Base-by-base conservation (phyloP, 2,113 vertebrate genomes). In the Muscicapa adusta region DNA sequence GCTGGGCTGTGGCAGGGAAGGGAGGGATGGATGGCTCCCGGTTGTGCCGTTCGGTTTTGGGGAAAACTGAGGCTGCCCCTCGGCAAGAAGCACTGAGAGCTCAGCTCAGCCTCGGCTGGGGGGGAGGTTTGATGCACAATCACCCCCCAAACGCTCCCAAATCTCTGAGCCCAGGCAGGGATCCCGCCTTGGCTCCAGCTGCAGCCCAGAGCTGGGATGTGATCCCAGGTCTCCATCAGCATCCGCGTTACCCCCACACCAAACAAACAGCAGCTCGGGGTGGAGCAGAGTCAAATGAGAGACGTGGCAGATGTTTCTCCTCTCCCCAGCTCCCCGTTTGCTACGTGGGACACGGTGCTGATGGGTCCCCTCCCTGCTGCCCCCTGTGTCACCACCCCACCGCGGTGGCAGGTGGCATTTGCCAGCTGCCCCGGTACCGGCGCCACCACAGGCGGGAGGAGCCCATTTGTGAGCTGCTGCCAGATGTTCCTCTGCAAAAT, bases 401-500 rank as follows among this genome's bases (percentile, higher is more conserved):
- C 0, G 2, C 0, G 19, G 48, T 71, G 86, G 17, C 86, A 71
- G 83, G 86, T 82, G 93, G 57, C 88, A 48, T 63, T 71, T 82
- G 63, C 85, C 82, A 79, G 80, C 92, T 76, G 72, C 68, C 92
- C 80, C 1, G 8, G 78, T 36, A 4, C 36, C 13, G 18, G 65
- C 0, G 0, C 31, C 22, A 0, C 1, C 1, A 2, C 58, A 18
- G 82, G 85, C 38, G 12, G 71, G 67, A 81, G 16, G 0, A 18
- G 40, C 67, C 88, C 34, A 0, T 38, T 33, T 1, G 6, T 76
- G 17, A 58, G 63, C 79, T 62, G 79, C 72, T 3, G 70, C 91
- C 96, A 96, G 96, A 91, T 91, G 89, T 92, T 95, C 89, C 77
- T 66, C 84, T 75, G 95, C 91, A 65, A 80, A 92, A 84, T 50